These are phyloP conservation scores for Columba guinea DNA, from an alignment of 2,797 vertebrate species.

Conservation along the genomic window DNA sequence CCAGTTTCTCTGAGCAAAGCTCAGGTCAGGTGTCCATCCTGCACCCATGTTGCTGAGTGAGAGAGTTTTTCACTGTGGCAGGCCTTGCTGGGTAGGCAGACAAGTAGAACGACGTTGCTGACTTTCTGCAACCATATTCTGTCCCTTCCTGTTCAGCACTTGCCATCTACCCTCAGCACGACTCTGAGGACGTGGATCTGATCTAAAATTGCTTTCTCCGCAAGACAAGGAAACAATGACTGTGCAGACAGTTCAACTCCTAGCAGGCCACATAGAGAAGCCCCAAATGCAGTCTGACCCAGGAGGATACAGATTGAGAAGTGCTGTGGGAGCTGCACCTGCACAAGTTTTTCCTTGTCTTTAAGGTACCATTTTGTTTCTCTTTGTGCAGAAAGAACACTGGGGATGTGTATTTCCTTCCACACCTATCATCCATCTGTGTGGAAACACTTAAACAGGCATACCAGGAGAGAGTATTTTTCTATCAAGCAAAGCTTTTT, in stretches of 20 bases:
- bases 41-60: too few species aligned
- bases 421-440: too few species aligned
- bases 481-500: neutral
- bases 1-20: neutral
- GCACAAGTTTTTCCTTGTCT: neutral
- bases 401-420: neutral
- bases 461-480: neutral
- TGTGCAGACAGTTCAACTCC: neutral
- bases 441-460: neutral
- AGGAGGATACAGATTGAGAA: neutral
- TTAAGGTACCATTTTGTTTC: neutral
- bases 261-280: neutral
- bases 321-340: neutral
- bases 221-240: neutral
- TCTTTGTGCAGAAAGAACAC: too few species aligned
- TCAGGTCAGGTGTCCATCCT: neutral
- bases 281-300: too few species aligned
- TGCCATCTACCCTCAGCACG: neutral
- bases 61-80: neutral
- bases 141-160: neutral
- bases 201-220: neutral
- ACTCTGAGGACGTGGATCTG: neutral
- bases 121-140: neutral
- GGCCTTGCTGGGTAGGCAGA: neutral
- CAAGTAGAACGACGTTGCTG: neutral